A percentile compares a stretch with the other conserved stretches of the same genome.
Conservation (phyloP, 2,797 vertebrate species). For the Alcedo atthis region DNA sequence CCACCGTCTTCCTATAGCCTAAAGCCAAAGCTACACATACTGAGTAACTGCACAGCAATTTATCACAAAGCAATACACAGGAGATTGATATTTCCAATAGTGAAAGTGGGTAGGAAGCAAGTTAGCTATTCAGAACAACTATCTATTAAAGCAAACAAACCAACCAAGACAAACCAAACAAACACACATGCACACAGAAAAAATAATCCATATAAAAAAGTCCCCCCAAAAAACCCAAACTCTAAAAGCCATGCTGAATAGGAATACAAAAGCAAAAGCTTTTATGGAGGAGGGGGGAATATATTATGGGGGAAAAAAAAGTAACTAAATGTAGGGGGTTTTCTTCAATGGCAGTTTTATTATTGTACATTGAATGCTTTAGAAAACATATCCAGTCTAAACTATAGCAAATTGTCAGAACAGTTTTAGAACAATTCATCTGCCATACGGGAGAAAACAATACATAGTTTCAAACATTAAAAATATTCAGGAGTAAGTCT, state of each 20-base stretch:
- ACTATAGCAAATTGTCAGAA: slow-evolving; percentile 20
- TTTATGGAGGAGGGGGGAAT: neutral
- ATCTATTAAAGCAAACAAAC: neutral
- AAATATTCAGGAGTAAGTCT: neutral
- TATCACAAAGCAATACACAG: neutral
- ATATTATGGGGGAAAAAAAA: neutral
- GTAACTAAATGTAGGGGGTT: neutral
- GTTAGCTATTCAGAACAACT: neutral
- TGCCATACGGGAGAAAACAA: neutral
- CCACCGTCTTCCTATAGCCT: neutral
- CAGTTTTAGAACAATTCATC: slow-evolving; percentile 15
- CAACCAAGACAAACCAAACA: neutral
- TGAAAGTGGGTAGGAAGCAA: neutral
- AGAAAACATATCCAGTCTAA: neutral
- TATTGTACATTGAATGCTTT: neutral
- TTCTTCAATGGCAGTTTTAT: slow-evolving; percentile 12
- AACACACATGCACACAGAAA: neutral
- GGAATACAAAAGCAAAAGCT: neutral
- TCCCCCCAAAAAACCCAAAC: neutral
- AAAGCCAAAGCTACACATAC: neutral
- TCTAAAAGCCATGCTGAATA: neutral
- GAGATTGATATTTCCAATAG: neutral
- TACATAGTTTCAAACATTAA: neutral
- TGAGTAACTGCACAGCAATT: neutral
- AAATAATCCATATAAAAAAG: neutral